Base-by-base conservation (phyloP, 2,797 vertebrate genomes). In the Chromis chromis region DNA sequence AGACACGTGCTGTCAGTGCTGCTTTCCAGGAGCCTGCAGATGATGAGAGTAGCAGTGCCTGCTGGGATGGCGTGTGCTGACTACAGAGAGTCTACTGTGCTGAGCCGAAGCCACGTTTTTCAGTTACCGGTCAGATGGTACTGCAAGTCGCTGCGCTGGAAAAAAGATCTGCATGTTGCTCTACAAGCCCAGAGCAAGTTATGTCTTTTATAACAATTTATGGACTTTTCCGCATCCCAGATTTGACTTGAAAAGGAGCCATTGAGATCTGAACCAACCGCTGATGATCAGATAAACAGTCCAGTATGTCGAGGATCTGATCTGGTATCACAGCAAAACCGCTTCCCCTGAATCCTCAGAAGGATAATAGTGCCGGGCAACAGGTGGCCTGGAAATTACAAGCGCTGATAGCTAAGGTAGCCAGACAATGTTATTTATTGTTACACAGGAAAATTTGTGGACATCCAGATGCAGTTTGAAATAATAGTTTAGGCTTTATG, bases 31-130 rank as follows among this genome's bases (percentile, higher is more conserved):
- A 87, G 74, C 56, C 70, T 28, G 56, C 65, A 56, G 83, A 87
- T 93, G 89, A 94, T 93, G 93, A 94, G 90, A 90, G 91, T 90
- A 94, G 88, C 93, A 94, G 94, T 87, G 81, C 65, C 78, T 79
- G 76, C 80, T 78, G 82, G 62, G 90, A 89, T 83, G 85, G 78
- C 74, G 83, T 76, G 83, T 84, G 82, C 68, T 74, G 82, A 84
- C 84, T 76, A 83, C 76, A 86, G 84, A 89, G 48, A 70, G 78
- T 81, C 86, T 77, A 80, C 87, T 86, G 81, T 80, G 63, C 70
- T 56, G 66, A 54, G 67, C 63, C 39, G 55, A 78, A 62, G 85
- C 75, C 74, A 84, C 53, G 6, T 77, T 78, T 70, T 69, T 52
- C 54, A 76, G 28, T 67, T 36, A 54, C 74, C 3, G 14, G 25